These are phyloP conservation scores for Linepithema humile DNA, from an alignment of 1,140 invertebrate species.

Conservation along the genomic window DNA sequence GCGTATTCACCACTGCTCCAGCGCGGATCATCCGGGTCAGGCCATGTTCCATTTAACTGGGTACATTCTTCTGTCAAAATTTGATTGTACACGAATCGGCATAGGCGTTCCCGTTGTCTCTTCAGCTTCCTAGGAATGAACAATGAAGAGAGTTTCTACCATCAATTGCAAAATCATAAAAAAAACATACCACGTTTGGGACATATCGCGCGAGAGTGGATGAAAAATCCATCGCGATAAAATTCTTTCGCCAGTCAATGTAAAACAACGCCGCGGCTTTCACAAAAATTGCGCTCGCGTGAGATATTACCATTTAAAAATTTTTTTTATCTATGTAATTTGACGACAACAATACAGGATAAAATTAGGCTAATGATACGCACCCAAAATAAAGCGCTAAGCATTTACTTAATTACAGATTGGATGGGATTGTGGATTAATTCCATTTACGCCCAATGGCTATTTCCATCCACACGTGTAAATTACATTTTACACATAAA, in stretches of 20 bases:
- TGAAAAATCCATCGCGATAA: not conserved
- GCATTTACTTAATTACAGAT: constrained; percentile 4
- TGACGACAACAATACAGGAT: not conserved
- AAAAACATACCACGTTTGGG: not conserved
- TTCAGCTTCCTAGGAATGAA: constrained; percentile 86
- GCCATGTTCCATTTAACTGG: constrained; percentile 84
- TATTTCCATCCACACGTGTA: constrained; percentile 35
- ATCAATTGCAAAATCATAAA: not conserved
- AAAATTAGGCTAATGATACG: constrained; percentile 16
- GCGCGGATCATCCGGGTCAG: constrained; percentile 78
- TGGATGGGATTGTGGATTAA: constrained; percentile 2
- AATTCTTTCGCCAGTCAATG: not conserved
- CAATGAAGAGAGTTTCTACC: constrained; percentile 11
- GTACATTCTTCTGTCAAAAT: constrained; percentile 87
- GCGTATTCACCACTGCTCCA: constrained; percentile 80
- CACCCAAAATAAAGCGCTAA: not conserved
- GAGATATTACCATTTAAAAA: not conserved
- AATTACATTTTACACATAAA: constrained; percentile 34
- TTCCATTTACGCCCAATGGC: not conserved
- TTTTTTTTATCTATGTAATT: not conserved
- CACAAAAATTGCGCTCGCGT: not conserved
- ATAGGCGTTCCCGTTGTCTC: constrained; percentile 87
- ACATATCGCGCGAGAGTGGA: too few species aligned
- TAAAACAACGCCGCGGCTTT: not conserved
- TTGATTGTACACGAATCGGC: constrained; percentile 87